Conservation (phyloP, 2,888 invertebrate species). For the Tenthredo amoena region DNA sequence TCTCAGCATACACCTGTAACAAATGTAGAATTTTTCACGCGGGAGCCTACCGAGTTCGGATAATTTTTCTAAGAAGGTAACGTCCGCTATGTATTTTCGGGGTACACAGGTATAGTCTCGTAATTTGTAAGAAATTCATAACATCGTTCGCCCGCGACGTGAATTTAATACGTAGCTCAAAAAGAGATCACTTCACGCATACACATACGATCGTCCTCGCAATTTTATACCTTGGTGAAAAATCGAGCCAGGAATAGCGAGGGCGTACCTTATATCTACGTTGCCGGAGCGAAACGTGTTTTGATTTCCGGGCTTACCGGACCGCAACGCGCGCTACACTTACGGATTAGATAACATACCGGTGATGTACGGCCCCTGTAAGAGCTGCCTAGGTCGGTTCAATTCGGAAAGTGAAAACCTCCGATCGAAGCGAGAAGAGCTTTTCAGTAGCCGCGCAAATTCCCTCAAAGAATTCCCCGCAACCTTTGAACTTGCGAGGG, state of each 20-base stretch:
- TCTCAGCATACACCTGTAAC: background rate
- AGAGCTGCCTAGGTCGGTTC: background rate
- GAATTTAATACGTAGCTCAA: background rate
- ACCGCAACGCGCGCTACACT: slow-evolving; percentile 16
- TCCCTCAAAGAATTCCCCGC: background rate
- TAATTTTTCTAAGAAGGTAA: background rate
- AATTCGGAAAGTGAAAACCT: background rate
- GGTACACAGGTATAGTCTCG: background rate
- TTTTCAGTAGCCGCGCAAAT: background rate
- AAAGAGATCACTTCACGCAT: background rate
- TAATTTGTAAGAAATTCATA: background rate
- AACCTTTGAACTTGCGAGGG: background rate
- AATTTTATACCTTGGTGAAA: background rate
- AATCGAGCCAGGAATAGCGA: background rate
- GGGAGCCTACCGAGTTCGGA: background rate
- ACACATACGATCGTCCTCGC: background rate
- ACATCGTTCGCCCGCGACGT: background rate
- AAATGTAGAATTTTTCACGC: background rate
- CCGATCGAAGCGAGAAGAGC: background rate
- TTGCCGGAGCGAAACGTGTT: background rate
- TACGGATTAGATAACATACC: slow-evolving; percentile 1
- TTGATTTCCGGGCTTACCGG: background rate
- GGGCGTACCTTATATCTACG: background rate
- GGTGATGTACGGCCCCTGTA: background rate
- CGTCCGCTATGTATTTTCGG: background rate